Conservation (phyloP, 2,888 invertebrate species). For the Steinernema hermaphroditum region DNA sequence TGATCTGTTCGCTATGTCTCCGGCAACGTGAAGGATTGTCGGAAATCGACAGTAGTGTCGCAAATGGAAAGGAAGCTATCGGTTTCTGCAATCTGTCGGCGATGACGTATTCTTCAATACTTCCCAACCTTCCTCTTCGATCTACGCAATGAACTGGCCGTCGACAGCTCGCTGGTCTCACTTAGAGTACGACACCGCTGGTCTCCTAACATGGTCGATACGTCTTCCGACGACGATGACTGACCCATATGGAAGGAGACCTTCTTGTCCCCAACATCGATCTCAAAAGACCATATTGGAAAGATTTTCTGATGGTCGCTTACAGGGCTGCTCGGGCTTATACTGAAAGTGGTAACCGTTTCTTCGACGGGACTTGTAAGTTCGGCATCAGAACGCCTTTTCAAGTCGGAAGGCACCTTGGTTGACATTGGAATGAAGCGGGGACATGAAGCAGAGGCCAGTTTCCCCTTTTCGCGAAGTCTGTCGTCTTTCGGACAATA, state of each 20-base stretch:
- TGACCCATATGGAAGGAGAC: slow-evolving; percentile 15
- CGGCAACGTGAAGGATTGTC: background rate
- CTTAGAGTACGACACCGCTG: background rate
- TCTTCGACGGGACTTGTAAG: background rate
- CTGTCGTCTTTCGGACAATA: background rate
- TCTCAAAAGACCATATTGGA: background rate
- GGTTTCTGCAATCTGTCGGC: background rate
- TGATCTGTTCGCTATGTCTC: background rate
- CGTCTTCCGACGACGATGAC: slow-evolving; percentile 16
- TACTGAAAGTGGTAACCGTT: background rate
- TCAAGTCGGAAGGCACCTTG: background rate
- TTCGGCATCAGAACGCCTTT: background rate
- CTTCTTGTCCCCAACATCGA: background rate
- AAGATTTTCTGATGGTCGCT: background rate
- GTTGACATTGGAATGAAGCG: slow-evolving; percentile 7
- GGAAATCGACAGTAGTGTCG: background rate
- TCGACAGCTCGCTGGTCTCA: background rate
- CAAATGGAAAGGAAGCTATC: background rate
- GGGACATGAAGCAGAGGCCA: slow-evolving; percentile 6
- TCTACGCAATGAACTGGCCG: background rate
- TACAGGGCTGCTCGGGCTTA: slow-evolving; percentile 4
- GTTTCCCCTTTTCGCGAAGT: background rate
- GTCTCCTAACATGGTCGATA: background rate
- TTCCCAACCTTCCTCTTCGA: slow-evolving; percentile 1
- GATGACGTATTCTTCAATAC: too few relatives aligned